Evolutionary conservation across 1,140 invertebrate species (phyloP), one percentile per base, ranked within the genome.

Genomic region (Ceratina calcarata): DNA sequence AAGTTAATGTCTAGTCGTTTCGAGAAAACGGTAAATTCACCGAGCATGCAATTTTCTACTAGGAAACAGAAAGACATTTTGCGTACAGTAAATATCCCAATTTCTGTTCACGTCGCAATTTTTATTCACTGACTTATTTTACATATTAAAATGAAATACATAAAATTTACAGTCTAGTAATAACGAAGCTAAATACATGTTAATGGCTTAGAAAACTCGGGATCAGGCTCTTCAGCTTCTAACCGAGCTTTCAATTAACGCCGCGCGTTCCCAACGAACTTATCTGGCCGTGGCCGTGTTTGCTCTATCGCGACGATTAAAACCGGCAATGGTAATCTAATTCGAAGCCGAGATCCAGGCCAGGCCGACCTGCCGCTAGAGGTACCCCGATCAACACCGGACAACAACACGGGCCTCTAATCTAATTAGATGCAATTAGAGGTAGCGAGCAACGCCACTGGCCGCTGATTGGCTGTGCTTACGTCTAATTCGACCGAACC

Each of bases 341-440:
- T 69, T 58, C 64, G 45, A 74, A 58, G 65, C 32, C 51, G 53
- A 57, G 55, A 84, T 78, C 49, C 15, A 67, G 69, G 69, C 55
- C 51, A 27, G 60, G 15, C 22, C 60, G 69, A 78, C 61, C 71
- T 74, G 72, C 55, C 62, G 32, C 27, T 79, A 45, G 37, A 45
- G 37, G 37, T 45, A 80, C 69, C 55, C 55, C 51, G 73, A 81
- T 84, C 80, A 73, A 84, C 83, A 81, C 69, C 55, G 62, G 10
- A 20, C 55, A 27, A 78, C 77, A 67, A 69, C 71, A 69, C 85
- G 84, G 78, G 66, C 80, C 73, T 87, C 83, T 83, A 84, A 89
- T 88, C 77, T 88, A 89, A 89, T 90, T 87, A 89, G 87, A 89
- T 85, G 85, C 85, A 87, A 86, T 83, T 81, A 86, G 82, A 88